These are phyloP conservation scores for Ochropleura plecta DNA, from an alignment of 2,888 invertebrate genomes.

Conservation along the genomic window DNA sequence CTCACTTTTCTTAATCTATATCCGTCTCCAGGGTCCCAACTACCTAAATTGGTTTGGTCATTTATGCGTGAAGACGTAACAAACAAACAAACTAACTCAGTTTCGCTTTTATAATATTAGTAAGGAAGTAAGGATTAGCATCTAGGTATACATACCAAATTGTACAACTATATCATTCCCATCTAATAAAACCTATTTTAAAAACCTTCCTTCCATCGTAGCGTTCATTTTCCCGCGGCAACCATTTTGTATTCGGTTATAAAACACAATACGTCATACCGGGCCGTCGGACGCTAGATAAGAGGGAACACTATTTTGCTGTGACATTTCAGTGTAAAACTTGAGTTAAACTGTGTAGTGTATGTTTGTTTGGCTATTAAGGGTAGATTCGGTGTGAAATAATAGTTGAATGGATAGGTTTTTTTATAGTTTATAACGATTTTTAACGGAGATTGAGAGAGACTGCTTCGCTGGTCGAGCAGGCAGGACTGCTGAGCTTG, in stretches of 20 bases:
- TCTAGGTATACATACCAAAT: not conserved
- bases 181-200: slow-evolving; percentile 4
- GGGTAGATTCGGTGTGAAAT: not conserved
- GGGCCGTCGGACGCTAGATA: slow-evolving; percentile 50
- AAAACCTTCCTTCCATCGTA: slow-evolving; percentile 23
- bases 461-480: too few species aligned
- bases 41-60: too few species aligned
- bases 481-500: too few species aligned
- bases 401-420: not conserved
- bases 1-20: too few species aligned
- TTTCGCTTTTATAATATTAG: too few species aligned
- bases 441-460: too few species aligned
- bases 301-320: slow-evolving; percentile 60
- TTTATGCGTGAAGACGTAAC: too few species aligned
- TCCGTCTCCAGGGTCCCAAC: too few species aligned
- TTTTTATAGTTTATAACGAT: not conserved
- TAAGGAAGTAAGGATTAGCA: too few species aligned
- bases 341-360: slow-evolving; percentile 50
- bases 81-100: too few species aligned
- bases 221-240: slow-evolving; percentile 41
- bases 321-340: slow-evolving; percentile 64
- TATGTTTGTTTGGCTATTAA: slow-evolving; percentile 29
- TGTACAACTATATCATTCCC: not conserved
- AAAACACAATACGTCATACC: slow-evolving; percentile 65
- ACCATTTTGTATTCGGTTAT: slow-evolving; percentile 57